phyloP scores from a whole-genome alignment of 2,888 invertebrate species.

The Melanophora roralis region DNA sequence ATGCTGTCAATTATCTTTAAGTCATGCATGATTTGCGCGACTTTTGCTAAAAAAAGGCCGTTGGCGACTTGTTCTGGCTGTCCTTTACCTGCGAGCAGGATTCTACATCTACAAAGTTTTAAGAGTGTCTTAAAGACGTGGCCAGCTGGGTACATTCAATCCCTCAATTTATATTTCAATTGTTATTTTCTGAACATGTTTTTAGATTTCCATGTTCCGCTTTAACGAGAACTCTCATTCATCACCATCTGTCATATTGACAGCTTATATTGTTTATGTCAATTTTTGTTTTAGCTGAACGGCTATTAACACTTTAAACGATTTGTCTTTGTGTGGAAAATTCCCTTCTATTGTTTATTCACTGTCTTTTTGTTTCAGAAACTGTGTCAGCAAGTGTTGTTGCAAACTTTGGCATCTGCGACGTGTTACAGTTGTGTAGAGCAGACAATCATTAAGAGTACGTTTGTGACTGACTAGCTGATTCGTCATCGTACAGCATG shows the following conservation, averaged over 20 bases:
- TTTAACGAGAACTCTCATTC: conserved; percentile 9
- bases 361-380: neutral
- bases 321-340: neutral
- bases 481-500: too few relatives aligned
- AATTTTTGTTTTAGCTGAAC: neutral
- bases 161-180: neutral
- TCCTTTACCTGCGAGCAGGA: too few relatives aligned
- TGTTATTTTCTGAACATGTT: conserved; percentile 8
- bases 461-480: too few relatives aligned
- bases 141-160: too few relatives aligned
- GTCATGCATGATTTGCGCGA: too few relatives aligned
- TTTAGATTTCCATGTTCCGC: neutral
- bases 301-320: conserved; percentile 1
- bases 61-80: too few relatives aligned
- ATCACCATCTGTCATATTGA: conserved; percentile 32
- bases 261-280: neutral
- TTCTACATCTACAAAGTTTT: too few relatives aligned
- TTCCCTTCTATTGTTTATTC: neutral
- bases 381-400: conserved; percentile 2
- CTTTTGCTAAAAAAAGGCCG: too few relatives aligned
- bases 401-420: neutral
- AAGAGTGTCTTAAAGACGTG: too few relatives aligned
- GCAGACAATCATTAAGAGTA: too few relatives aligned
- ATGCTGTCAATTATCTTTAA: too few relatives aligned
- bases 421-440: neutral